Percentiles rank a stretch among this genome's conserved stretches.
These are phyloP conservation scores for Semaprochilodus insignis DNA, from an alignment of 2,797 vertebrate genomes.

Conservation along the genomic window DNA sequence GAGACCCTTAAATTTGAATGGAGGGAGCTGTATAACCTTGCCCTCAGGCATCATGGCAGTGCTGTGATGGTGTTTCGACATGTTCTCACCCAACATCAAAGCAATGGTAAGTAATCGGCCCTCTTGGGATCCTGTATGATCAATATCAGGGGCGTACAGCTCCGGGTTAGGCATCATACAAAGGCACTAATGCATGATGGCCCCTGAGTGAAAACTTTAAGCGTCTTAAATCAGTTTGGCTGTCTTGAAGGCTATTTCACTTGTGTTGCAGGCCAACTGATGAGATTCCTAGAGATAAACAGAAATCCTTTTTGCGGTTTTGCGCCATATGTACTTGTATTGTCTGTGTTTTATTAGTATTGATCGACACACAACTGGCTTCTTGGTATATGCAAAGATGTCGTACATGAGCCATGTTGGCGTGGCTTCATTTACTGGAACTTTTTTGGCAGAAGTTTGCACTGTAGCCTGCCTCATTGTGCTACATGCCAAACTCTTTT, in stretches of 20 bases:
- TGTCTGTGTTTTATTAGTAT: too few species aligned
- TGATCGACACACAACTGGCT: too few species aligned
- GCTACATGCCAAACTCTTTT: not conserved
- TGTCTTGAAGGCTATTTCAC: too few species aligned
- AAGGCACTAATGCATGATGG: not conserved
- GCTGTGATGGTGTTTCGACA: conserved; percentile 58
- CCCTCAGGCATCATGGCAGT: conserved; percentile 61
- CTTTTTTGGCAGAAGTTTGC: not conserved
- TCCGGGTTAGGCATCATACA: not conserved
- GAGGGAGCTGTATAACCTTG: conserved; percentile 64
- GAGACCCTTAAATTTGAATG: conserved; percentile 66
- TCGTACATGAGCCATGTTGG: not conserved
- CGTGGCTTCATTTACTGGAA: not conserved
- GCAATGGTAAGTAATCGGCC: conserved; percentile 55
- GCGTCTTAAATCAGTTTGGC: too few species aligned
- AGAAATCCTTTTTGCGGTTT: too few species aligned
- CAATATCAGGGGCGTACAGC: too few species aligned
- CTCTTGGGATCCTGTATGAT: not conserved
- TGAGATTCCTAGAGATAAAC: too few species aligned
- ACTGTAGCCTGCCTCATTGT: not conserved
- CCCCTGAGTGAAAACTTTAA: not conserved
- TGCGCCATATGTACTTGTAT: not conserved
- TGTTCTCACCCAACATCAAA: conserved; percentile 64
- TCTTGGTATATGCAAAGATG: not conserved
- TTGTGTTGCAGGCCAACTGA: too few species aligned